Percentiles rank a stretch among this genome's conserved stretches.
Conservation (phyloP, 1,140 invertebrate species). For the Trichonephila clavata region DNA sequence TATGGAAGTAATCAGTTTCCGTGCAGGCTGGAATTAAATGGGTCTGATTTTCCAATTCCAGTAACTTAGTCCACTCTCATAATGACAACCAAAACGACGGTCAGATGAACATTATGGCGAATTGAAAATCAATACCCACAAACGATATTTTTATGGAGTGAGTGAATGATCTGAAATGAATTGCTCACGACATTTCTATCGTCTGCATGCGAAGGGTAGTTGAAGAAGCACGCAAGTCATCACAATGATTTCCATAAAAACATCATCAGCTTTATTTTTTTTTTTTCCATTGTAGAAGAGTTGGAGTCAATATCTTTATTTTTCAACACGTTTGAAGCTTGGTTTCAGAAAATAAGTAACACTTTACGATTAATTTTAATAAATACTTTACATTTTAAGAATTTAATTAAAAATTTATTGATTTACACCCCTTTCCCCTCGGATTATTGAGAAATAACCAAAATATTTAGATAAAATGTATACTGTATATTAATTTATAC, state of each 20-base stretch:
- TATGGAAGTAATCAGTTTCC: background rate
- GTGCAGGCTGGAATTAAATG: background rate
- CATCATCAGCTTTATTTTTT: background rate
- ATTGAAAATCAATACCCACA: background rate
- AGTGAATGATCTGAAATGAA: background rate
- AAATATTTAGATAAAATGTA: too few species aligned
- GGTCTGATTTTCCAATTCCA: background rate
- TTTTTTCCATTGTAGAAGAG: background rate
- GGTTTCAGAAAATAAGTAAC: too few species aligned
- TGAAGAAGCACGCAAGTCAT: background rate
- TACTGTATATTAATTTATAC: too few species aligned
- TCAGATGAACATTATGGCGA: background rate
- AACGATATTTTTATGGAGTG: background rate
- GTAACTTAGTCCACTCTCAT: background rate
- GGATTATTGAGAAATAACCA: too few species aligned
- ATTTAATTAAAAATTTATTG: too few species aligned
- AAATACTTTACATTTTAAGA: too few species aligned
- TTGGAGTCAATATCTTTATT: too few species aligned
- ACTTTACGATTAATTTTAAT: too few species aligned
- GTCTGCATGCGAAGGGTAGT: background rate
- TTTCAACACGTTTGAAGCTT: too few species aligned
- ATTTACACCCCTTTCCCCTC: too few species aligned
- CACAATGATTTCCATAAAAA: background rate
- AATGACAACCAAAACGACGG: background rate
- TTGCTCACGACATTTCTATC: background rate